Base-by-base conservation (phyloP, 2,113 vertebrate genomes). In the Leptobrachium leishanense region DNA sequence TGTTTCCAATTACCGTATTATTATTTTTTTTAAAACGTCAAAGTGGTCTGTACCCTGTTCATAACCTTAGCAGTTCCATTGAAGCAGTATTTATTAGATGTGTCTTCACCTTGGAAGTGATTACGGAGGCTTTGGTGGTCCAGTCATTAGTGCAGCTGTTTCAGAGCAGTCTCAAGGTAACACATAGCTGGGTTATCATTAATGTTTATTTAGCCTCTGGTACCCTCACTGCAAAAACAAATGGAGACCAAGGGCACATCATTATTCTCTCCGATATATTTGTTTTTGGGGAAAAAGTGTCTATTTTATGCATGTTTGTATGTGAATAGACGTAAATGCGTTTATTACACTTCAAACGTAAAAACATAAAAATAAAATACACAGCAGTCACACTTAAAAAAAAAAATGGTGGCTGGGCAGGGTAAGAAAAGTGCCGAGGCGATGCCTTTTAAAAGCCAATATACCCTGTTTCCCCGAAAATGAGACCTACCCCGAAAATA, bases 101-200 rank as follows among this genome's bases (percentile, higher is more conserved):
- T 20, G 6, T 68, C 40, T 12, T 68, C 65, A 42, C 65, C 65
- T 68, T 68, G 65, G 12, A 68, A 68, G 7, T 42, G 65, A 43
- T 43, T 43, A 12, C 10, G 6, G 10, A 42, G 41, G 31, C 41
- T 41, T 68, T 64, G 62, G 62, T 68, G 65, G 40, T 68, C 65
- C 41, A 2, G 65, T 43, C 41, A 42, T 68, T 68, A 42, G 50
- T 40, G n/a, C 53, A 57, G 54, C 53, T 57, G 55, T 63, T 74
- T 44, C 11, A 59, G 31, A 59, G 55, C 41, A 43, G 13, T 73
- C 31, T 73, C 72, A 73, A 62, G 54, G 72, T 73, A 73, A 73
- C 11, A 11, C 43, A n/a, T 43, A 64, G 6, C 62, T 6, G 65
- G 31, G 41, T 39, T 42, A 68, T 11, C 7, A 68, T 68, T 72